Evolutionary conservation across 1,140 invertebrate genomes (phyloP), one percentile per base, ranked within the genome.

Genomic region (Tetramorium simillimum): DNA sequence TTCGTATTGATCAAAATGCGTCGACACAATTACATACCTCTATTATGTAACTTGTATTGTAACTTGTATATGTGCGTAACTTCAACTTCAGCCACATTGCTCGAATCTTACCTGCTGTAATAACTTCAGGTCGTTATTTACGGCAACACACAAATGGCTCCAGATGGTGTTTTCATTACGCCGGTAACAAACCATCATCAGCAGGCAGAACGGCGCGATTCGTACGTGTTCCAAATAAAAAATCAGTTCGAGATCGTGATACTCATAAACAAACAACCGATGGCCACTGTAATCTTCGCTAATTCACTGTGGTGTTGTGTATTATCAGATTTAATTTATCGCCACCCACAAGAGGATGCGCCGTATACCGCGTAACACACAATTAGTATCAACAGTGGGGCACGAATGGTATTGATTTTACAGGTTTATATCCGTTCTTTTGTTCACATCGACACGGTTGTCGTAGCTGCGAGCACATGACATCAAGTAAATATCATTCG

Each of bases 371-470:
- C 53, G 14, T 84, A 82, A 82, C 51, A 82, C 51, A 73, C 80
- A 84, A 84, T 84, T 84, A 82, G 80, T 73, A 84, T 84, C 53
- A 53, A 75, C 53, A 73, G 40, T 60, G 14, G 53, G 7, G 21
- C 6, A 70, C 28, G 69, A 73, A 49, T 84, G 53, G 40, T 84
- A 84, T 84, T 62, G 80, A 84, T 84, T 84, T 73, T 73, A 73
- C 40, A 73, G 40, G 37, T 84, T 84, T 75, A 73, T 84, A 84
- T 84, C 80, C 53, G 69, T 73, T 84, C 69, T 84, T 84, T 84
- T 84, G 80, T 84, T 72, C 53, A 43, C 40, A n/a, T 18, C 40
- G 24, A 37, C 53, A 37, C 16, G 5, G 2, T 58, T 49, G 28
- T 73, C 18, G 40, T 9, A 56, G 9, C 33, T 37, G n/a, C 33